A percentile compares a stretch with the other conserved stretches of the same genome.
Conservation (phyloP, 2,888 invertebrate species). For the Lasioglossum morio region DNA sequence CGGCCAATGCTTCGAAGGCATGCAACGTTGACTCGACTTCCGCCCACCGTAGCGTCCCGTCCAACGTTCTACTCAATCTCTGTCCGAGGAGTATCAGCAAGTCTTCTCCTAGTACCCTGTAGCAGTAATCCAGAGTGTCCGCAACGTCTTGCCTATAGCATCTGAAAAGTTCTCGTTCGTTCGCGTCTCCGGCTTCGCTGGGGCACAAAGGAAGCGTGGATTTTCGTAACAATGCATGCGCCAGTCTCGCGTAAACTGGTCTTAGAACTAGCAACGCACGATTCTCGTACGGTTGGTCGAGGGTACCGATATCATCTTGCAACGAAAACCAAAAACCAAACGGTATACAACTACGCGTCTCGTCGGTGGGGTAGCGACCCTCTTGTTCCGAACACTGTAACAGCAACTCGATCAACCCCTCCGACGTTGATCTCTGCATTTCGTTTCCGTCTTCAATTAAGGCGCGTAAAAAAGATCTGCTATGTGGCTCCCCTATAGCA, state of each 20-base stretch:
- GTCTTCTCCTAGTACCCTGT: slow-evolving; percentile 91
- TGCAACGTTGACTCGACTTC: slow-evolving; percentile 86
- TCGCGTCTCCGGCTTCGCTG: slow-evolving; percentile 85
- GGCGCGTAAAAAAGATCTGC: slow-evolving; percentile 86
- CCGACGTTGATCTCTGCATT: slow-evolving; percentile 86
- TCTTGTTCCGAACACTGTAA: slow-evolving; percentile 92
- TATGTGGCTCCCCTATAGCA: slow-evolving; percentile 86
- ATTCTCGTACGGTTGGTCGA: slow-evolving; percentile 78
- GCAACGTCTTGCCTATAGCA: slow-evolving; percentile 95
- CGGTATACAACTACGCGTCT: slow-evolving; percentile 93
- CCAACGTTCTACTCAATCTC: slow-evolving; percentile 87
- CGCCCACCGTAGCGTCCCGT: slow-evolving; percentile 86
- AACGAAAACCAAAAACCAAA: slow-evolving; percentile 97
- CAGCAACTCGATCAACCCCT: slow-evolving; percentile 89
- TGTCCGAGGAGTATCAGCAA: slow-evolving; percentile 90
- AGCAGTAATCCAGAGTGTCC: slow-evolving; percentile 95
- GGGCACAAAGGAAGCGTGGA: slow-evolving; percentile 88
- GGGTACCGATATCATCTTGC: slow-evolving; percentile 87
- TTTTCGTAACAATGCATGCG: slow-evolving; percentile 91
- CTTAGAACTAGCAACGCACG: slow-evolving; percentile 85
- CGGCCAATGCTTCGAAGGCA: slow-evolving; percentile 86
- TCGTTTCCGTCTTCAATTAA: slow-evolving; percentile 85
- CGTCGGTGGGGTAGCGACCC: slow-evolving; percentile 95
- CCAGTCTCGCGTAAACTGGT: slow-evolving; percentile 92
- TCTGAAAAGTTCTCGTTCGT: slow-evolving; percentile 92